Percentiles rank a stretch among this genome's conserved stretches.
phyloP scores from a whole-genome alignment of 1,140 invertebrate species.

The Ruditapes philippinarum region DNA sequence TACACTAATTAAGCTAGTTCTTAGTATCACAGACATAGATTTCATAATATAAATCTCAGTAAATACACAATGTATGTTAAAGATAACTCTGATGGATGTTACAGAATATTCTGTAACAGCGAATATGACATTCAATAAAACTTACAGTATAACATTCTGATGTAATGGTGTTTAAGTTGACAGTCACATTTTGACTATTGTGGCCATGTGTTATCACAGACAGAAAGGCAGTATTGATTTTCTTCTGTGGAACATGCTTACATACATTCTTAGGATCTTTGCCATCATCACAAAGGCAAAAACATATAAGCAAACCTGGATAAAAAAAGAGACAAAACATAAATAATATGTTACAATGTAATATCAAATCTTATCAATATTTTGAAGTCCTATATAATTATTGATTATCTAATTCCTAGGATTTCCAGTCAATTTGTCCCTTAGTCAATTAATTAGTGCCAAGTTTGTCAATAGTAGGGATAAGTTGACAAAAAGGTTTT shows the following conservation, averaged over 20 bases:
- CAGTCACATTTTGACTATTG: not conserved
- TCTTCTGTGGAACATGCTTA: slow-evolving; percentile 54
- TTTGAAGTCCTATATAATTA: not conserved
- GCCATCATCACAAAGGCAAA: not conserved
- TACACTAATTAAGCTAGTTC: too few relatives aligned
- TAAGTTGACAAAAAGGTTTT: too few relatives aligned
- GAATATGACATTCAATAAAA: too few relatives aligned
- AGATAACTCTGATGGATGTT: too few relatives aligned
- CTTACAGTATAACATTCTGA: slow-evolving; percentile 74
- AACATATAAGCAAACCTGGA: not conserved
- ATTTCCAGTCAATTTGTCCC: not conserved
- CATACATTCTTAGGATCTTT: slow-evolving; percentile 6
- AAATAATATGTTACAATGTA: not conserved
- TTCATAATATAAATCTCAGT: too few relatives aligned
- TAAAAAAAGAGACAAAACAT: not conserved
- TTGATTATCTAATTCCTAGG: not conserved
- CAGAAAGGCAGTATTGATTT: slow-evolving; percentile 74
- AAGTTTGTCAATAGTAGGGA: not conserved
- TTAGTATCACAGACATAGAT: too few relatives aligned
- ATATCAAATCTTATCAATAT: not conserved
- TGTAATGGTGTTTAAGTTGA: slow-evolving; percentile 65
- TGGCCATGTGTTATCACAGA: slow-evolving; percentile 55
- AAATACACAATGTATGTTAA: too few relatives aligned
- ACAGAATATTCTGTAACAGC: too few relatives aligned
- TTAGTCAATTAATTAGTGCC: not conserved